Conservation (phyloP, 2,113 vertebrate genomes). For the Myiagra hebetior region DNA sequence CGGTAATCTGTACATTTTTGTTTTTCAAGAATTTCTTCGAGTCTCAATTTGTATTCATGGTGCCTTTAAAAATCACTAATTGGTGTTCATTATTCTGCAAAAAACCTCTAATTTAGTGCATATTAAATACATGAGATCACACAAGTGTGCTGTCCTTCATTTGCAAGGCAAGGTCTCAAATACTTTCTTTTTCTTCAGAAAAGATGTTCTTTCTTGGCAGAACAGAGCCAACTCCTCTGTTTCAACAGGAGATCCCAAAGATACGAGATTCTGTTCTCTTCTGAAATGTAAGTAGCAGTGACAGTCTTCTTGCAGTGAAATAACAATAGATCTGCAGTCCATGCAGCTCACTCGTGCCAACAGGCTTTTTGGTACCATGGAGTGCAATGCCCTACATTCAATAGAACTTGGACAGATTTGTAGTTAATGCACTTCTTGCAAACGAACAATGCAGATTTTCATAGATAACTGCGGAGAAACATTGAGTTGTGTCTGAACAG, state of each 20-base stretch:
- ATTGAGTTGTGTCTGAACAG: background rate
- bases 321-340: background rate
- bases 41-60: background rate
- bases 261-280: background rate
- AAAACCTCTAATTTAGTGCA: constrained; percentile 4
- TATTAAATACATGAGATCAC: constrained; percentile 13
- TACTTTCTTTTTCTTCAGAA: constrained; percentile 18
- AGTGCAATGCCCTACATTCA: background rate
- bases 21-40: constrained; percentile 45
- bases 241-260: background rate
- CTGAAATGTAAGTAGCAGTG: background rate
- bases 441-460: background rate
- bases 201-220: background rate
- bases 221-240: background rate
- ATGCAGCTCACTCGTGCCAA: rapidly evolving
- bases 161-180: constrained; percentile 21
- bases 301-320: background rate
- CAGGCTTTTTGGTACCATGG: background rate
- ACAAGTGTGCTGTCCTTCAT: background rate
- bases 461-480: background rate
- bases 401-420: background rate
- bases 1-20: background rate
- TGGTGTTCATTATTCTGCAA: constrained; percentile 31
- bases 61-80: constrained; percentile 54
- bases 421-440: background rate